Base-by-base conservation (phyloP, 2,888 invertebrate species). In the Leptopilina myrica region DNA sequence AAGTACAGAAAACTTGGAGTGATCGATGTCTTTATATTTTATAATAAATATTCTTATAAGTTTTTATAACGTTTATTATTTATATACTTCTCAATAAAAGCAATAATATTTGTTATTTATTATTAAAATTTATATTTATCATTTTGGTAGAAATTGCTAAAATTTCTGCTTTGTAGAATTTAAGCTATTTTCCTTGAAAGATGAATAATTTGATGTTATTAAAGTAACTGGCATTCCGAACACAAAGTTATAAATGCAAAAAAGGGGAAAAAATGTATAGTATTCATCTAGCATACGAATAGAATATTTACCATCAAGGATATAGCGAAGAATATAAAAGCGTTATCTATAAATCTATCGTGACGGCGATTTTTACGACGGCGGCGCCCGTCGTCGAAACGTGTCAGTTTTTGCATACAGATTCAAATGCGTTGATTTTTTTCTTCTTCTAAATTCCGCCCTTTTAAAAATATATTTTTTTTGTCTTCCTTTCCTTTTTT, bases 261-360 rank as follows among this genome's bases (percentile, higher is more conserved):
- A n/a, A 65, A 33, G 33, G 33, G 3, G 3, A 33, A 33, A 40
- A 49, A 62, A 20, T 20, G 15, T 46, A 43, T 66, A 15, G 11
- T 67, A 67, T 46, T 46, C 49, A 67, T 43, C 20, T 20, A 67
- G 67, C 46, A 20, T 67, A 49, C 46, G 15, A 67, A 67, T 67
- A 46, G 67, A 67, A 46, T 20, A 46, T 20, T n/a, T 11, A 15
- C 12, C 67, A 46, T 46, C 20, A 67, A 5, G 64, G 15, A n/a
- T 20, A 43, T 43, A 46, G 43, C 67, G 49, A 46, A 46, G 67
- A 49, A 67, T 67, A 49, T 67, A 15, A 67, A 67, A 8, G 20
- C 46, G 20, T 46, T 67, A 49, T 67, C 67, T 9, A 67, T 67
- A 67, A 20, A 67, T 67, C 67, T 49, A 67, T 67, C 8, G 67